Evolutionary conservation across 2,113 vertebrate genomes (phyloP).

Genomic region (Lathamus discolor): DNA sequence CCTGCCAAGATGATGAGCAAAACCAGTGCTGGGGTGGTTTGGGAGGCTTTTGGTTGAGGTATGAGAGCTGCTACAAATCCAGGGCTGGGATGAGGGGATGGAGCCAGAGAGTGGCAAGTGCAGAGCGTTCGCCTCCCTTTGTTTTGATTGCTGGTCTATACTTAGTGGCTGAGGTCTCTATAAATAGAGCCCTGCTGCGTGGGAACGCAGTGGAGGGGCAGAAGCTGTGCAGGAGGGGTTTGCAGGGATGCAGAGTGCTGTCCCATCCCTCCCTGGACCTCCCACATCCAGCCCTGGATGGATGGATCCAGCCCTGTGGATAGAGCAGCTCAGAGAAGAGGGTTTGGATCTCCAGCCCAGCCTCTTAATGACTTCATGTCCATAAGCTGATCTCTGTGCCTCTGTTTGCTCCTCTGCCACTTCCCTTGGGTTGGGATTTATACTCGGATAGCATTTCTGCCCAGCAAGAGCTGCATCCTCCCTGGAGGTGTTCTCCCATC

Average conservation of each 20-base stretch:
- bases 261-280: background rate
- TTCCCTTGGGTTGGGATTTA: background rate
- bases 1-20: background rate
- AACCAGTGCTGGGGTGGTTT: fast-evolving
- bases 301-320: fast-evolving
- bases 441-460: background rate
- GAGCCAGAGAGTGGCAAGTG: background rate
- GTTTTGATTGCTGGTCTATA: constrained; percentile 53
- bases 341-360: background rate
- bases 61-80: background rate
- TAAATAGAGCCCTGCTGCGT: constrained; percentile 48
- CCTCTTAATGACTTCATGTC: background rate
- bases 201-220: constrained; percentile 13
- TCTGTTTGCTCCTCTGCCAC: background rate
- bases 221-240: background rate
- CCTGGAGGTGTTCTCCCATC: background rate
- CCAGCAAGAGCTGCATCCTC: background rate
- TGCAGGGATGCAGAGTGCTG: background rate
- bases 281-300: background rate
- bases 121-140: constrained; percentile 5
- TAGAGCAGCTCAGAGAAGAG: background rate
- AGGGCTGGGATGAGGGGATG: background rate
- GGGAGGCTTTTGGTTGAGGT: background rate
- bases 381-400: background rate
- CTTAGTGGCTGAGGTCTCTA: constrained; percentile 32